These are phyloP conservation scores for Thereva nobilitata DNA, from an alignment of 2,888 invertebrate species.

Conservation along the genomic window DNA sequence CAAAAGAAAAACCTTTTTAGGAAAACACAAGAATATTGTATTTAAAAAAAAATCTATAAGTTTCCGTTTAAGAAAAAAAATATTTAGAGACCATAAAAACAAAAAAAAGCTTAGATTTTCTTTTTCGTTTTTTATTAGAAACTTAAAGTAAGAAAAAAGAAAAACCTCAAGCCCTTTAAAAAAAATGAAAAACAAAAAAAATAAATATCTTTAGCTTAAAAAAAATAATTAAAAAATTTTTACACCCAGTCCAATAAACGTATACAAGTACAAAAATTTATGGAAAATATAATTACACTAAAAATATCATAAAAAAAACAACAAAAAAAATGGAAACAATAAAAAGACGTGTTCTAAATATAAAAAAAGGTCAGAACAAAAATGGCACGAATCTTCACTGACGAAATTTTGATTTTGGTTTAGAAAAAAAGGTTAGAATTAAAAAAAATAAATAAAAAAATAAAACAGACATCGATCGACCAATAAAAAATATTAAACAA, in stretches of 20 bases:
- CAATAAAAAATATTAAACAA: conserved; percentile 18
- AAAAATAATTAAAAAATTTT: conserved; percentile 9
- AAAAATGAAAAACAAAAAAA: conserved; percentile 13
- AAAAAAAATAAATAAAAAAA: conserved; percentile 4
- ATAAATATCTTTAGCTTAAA: conserved; percentile 21
- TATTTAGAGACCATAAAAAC: conserved; percentile 29
- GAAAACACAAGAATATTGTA: no score
- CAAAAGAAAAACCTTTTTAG: no score
- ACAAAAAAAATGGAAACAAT: conserved; percentile 16
- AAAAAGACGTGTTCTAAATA: conserved; percentile 24
- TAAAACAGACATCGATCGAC: conserved; percentile 32
- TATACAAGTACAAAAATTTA: conserved; percentile 34
- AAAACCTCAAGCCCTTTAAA: conserved; percentile 19
- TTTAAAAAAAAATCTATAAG: no score
- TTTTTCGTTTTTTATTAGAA: conserved; percentile 13
- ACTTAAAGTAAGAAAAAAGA: conserved; percentile 11
- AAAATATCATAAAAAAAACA: not conserved
- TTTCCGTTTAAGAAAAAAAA: not conserved
- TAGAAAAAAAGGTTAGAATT: conserved; percentile 3
- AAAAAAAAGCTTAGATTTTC: conserved; percentile 24
- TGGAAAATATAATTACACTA: conserved; percentile 18
- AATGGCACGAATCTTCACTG: not conserved
- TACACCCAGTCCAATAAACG: conserved; percentile 34
- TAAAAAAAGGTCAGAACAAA: not conserved
- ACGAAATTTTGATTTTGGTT: conserved; percentile 15